Evolutionary conservation across 2,888 invertebrate species (phyloP), one percentile per base, ranked within the genome.

Genomic region (Scaeva pyrastri): DNA sequence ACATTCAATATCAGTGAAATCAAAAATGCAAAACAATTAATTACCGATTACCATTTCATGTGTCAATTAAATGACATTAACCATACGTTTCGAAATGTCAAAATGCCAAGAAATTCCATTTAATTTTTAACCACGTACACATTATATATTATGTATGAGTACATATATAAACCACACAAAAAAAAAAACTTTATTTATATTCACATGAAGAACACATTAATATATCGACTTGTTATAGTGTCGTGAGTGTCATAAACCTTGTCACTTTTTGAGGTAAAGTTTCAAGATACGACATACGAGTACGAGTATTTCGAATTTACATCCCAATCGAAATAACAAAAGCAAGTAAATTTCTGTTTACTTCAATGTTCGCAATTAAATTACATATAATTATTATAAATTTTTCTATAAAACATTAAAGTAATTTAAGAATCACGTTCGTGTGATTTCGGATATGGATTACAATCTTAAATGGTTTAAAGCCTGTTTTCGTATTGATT

Each of bases 1-100:
- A 41, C 10, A 39, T 60, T 60, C 14, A 21, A 39, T 60, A 48
- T 5, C 8, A 12, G 39, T 36, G 31, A 41, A 60, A 60, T 41
- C 58, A 60, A 39, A 39, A 39, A 41, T 19, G 21, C 56, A 60
- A 41, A 60, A 60, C 60, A 60, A 60, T 60, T 60, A 60, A 60
- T 60, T 60, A 60, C 8, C 60, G 21, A 41, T 60, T 41, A 60
- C 21, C 6, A 60, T 41, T 60, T 21, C n/a, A 64, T 45, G 64
- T 64, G 64, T 64, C 64, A 64, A 64, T 64, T 45, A 31, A 64
- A 45, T 64, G 64, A 45, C 64, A 64, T 64, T 64, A 45, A 45
- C 64, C 10, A 45, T 64, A 64, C 64, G 8, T 64, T 64, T 45
- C 11, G 8, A 64, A 26, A 64, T 31, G 64, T 64, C 64, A 64